Percentiles rank a stretch among this genome's conserved stretches.
Conservation (phyloP, 2,797 vertebrate genomes). For the Phrynocephalus guinanensis region DNA sequence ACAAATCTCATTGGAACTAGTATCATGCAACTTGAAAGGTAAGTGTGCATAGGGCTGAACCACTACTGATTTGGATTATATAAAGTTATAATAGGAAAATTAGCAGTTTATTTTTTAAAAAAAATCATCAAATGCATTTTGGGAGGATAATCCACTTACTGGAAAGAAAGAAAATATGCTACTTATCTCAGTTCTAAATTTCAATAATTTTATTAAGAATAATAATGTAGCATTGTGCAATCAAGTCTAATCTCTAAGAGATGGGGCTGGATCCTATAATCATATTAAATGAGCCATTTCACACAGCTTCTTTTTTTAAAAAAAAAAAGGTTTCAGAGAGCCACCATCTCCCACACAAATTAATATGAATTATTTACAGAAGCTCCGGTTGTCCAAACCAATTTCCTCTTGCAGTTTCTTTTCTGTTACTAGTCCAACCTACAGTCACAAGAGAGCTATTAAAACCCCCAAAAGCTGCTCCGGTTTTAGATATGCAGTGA, state of each 20-base stretch:
- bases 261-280: constrained; percentile 23
- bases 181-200: constrained; percentile 3
- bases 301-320: constrained; percentile 17
- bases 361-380: constrained; percentile 68
- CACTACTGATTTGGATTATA: not conserved
- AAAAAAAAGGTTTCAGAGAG: constrained; percentile 41
- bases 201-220: constrained; percentile 40
- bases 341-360: constrained; percentile 63
- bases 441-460: constrained; percentile 57
- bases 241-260: constrained; percentile 53
- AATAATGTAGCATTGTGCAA: constrained; percentile 45
- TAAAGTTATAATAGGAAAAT: not conserved
- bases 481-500: constrained; percentile 63
- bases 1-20: no score
- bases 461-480: constrained; percentile 62
- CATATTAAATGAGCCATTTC: constrained; percentile 49
- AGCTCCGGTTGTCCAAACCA: constrained; percentile 62
- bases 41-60: not conserved
- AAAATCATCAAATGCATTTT: not conserved
- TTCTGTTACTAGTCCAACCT: constrained; percentile 63
- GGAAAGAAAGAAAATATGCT: not conserved
- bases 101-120: not conserved
- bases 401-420: constrained; percentile 61
- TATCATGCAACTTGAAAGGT: no score
- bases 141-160: not conserved